phyloP scores from a whole-genome alignment of 2,888 invertebrate species.

The Spialia ferax region DNA sequence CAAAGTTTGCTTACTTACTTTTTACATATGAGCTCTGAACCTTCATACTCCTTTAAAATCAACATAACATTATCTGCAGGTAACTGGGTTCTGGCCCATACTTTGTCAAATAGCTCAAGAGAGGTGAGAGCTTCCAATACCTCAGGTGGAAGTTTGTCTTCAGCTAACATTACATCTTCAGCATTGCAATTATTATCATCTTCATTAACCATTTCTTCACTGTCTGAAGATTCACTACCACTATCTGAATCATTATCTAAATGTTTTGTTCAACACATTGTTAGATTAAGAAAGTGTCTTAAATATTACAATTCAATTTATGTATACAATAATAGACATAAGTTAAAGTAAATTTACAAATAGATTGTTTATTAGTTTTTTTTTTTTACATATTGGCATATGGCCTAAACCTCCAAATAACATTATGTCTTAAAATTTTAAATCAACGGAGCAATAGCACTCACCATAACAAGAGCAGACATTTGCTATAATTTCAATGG shows the following conservation, averaged over 20 bases:
- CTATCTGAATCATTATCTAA: constrained; percentile 62
- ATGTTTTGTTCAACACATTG: too few species aligned
- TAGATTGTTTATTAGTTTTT: too few species aligned
- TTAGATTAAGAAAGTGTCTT: too few species aligned
- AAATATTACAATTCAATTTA: too few species aligned
- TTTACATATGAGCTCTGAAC: constrained; percentile 76
- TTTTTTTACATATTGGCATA: too few species aligned
- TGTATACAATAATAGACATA: too few species aligned
- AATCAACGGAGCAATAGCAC: background rate
- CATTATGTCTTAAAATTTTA: too few species aligned
- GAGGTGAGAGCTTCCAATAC: constrained; percentile 88
- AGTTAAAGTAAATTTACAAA: too few species aligned
- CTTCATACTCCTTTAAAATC: constrained; percentile 82
- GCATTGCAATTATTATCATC: constrained; percentile 75
- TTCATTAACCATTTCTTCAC: constrained; percentile 71
- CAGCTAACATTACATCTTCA: constrained; percentile 65
- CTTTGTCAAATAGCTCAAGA: constrained; percentile 87
- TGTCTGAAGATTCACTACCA: constrained; percentile 67
- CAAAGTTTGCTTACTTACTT: constrained; percentile 67
- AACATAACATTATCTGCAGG: constrained; percentile 85
- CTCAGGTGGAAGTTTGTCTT: constrained; percentile 85
- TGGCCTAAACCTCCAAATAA: too few species aligned
- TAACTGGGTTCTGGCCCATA: constrained; percentile 81
- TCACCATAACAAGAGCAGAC: constrained; percentile 89
- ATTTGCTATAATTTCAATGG: constrained; percentile 91